A percentile compares a stretch with the other conserved stretches of the same genome.
These are phyloP conservation scores for Malaclemys terrapin DNA, from an alignment of 2,113 vertebrate species.

Conservation along the genomic window DNA sequence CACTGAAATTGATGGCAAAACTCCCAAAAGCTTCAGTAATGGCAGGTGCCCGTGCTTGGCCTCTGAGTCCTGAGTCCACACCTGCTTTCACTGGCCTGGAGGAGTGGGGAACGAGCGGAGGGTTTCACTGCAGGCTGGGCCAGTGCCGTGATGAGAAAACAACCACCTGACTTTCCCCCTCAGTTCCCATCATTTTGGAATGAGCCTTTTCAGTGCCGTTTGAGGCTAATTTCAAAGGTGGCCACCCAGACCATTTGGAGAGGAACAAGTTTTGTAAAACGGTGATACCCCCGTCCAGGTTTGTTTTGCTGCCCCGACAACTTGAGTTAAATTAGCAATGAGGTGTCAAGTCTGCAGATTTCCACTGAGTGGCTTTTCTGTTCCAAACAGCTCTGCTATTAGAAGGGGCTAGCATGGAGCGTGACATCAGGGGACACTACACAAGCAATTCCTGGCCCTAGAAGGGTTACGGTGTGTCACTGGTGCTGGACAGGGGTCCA, in stretches of 20 bases:
- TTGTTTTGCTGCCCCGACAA: neutral
- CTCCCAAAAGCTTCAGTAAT: neutral
- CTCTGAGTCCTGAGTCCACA: neutral
- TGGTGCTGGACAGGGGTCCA: neutral
- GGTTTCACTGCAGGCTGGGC: neutral
- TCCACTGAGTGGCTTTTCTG: no score
- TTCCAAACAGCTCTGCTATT: neutral
- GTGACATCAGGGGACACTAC: no score
- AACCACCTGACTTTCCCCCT: neutral
- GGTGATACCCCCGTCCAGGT: neutral
- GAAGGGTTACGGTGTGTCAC: neutral
- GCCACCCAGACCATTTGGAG: neutral
- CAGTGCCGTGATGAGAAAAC: neutral
- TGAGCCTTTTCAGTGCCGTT: neutral
- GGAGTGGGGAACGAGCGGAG: neutral
- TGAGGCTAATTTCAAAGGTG: neutral
- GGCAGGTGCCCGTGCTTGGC: neutral
- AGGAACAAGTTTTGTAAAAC: neutral
- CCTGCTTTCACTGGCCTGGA: neutral
- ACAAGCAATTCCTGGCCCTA: neutral
- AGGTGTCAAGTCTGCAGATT: neutral
- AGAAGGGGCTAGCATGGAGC: neutral
- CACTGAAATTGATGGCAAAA: neutral
- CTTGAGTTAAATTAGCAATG: neutral
- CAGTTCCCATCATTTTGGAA: neutral